Evolutionary conservation across 2,113 vertebrate species (phyloP), one percentile per base, ranked within the genome.

Genomic region (Daphoenositta chrysoptera): DNA sequence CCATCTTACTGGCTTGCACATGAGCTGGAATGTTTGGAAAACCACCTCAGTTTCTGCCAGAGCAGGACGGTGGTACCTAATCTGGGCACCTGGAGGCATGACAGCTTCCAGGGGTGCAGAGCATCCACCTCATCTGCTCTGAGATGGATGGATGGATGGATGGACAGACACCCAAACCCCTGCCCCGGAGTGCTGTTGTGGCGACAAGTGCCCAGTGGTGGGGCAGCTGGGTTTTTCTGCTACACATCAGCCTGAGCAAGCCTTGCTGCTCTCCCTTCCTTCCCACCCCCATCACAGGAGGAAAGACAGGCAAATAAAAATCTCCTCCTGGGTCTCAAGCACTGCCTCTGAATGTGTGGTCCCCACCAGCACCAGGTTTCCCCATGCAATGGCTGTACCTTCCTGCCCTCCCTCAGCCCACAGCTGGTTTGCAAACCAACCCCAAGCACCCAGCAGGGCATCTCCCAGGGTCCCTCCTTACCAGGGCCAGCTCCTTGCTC

Each of bases 401-500:
- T 53, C 51, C 56, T 78, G 30, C 39, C 33, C 39, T 77, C 39
- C 70, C 61, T 2, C 1, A 92, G 35, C 17, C 23, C 1, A 35
- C 26, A 45, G 48, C 18, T 60, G 47, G 13, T 72, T 33, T 89
- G 81, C 50, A 42, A 60, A 35, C 27, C 3, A 3, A 24, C 22
- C 22, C 56, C 37, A 47, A 50, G 54, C n/a, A 53, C 27, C 23
- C 54, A 45, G 28, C 22, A 30, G 19, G 28, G 45, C 89, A 69
- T 19, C 23, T 37, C 63, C 28, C 19, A 3, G 17, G 14, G 22
- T 14, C 27, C 7, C 22, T 31, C 71, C 88, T 96, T 97, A 99
- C 99, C 99, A 98, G 97, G 48, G 97, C 90, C 31, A 99, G 98
- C 93, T 99, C 99, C 57, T 98, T 96, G 91, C 97, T 99, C 73